A percentile compares a stretch with the other conserved stretches of the same genome.
Evolutionary conservation across 2,888 invertebrate species (phyloP).

Genomic region (Salpingus planirostris): DNA sequence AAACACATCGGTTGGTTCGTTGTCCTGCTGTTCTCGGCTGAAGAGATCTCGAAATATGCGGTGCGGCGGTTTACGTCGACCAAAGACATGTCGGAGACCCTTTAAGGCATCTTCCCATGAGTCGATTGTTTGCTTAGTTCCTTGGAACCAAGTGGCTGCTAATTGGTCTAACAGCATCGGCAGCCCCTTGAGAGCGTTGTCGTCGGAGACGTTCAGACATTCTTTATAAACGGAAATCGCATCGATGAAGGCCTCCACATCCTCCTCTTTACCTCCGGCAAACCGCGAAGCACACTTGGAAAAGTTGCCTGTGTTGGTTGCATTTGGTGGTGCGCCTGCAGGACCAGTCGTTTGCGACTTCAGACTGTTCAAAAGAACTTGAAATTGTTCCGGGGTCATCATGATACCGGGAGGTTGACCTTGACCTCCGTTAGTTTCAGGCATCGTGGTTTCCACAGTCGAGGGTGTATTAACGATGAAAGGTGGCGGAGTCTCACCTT

Average conservation of each 20-base stretch:
- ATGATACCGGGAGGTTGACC: neutral
- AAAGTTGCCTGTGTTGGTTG: too few relatives aligned
- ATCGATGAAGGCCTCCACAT: slow-evolving; percentile 20
- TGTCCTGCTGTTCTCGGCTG: slow-evolving; percentile 6
- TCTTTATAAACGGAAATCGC: slow-evolving; percentile 19
- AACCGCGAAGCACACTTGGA: slow-evolving; percentile 15
- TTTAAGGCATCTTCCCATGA: slow-evolving; percentile 14
- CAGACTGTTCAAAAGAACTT: neutral
- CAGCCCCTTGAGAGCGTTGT: slow-evolving; percentile 19
- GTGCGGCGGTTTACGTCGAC: slow-evolving; percentile 11
- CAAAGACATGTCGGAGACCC: slow-evolving; percentile 12
- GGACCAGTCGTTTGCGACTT: too few relatives aligned
- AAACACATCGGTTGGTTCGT: slow-evolving; percentile 10
- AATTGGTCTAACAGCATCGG: slow-evolving; percentile 18
- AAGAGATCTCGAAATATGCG: slow-evolving; percentile 13
- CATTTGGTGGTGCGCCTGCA: too few relatives aligned
- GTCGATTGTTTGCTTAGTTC: slow-evolving; percentile 1
- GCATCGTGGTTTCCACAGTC: neutral
- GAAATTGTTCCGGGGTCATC: neutral
- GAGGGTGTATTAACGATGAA: too few relatives aligned
- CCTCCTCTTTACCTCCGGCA: slow-evolving; percentile 10
- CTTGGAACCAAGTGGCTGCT: too few relatives aligned
- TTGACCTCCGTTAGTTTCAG: neutral
- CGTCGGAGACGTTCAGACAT: slow-evolving; percentile 18
- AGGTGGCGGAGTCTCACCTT: too few relatives aligned